Evolutionary conservation across 23 tunicate species (phyloP).

Genomic region (Styela clava): DNA sequence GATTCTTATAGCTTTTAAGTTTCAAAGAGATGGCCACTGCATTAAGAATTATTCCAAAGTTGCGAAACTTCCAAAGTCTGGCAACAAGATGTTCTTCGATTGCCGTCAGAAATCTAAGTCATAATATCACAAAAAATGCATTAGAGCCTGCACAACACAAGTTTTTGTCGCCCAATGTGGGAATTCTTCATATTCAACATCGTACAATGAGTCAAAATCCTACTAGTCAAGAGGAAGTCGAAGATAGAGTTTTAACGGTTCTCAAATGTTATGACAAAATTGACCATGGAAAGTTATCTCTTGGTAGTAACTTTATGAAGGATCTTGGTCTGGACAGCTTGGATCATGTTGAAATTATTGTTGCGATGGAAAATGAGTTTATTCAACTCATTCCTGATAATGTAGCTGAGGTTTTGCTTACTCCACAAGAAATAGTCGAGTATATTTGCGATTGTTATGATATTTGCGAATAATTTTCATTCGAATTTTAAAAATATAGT

Average conservation of each 20-base stretch:
- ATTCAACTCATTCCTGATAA: slow-evolving; percentile 66
- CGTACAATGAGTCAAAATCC: slow-evolving; percentile 64
- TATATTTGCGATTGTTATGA: slow-evolving; percentile 69
- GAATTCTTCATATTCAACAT: slow-evolving; percentile 10
- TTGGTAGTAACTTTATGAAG: slow-evolving; percentile 70
- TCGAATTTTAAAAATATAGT: no score
- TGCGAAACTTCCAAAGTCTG: neutral
- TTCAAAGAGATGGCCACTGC: neutral
- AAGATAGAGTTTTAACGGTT: slow-evolving; percentile 57
- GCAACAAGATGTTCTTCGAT: neutral
- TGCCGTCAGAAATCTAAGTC: slow-evolving; percentile 6
- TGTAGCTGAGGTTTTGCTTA: slow-evolving; percentile 65
- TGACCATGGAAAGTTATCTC: slow-evolving; percentile 55
- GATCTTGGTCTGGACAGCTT: slow-evolving; percentile 90
- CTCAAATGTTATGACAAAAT: slow-evolving; percentile 78
- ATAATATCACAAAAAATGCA: no score
- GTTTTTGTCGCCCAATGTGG: neutral
- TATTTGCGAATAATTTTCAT: slow-evolving; percentile 8
- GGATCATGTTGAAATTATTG: slow-evolving; percentile 90
- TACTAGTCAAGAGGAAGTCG: slow-evolving; percentile 40
- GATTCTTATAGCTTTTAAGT: neutral
- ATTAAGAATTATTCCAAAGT: neutral
- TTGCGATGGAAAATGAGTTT: slow-evolving; percentile 88
- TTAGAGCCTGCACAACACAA: neutral
- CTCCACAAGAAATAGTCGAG: slow-evolving; percentile 87